Evolutionary conservation across 2,113 vertebrate species (phyloP).

Genomic region (Deroptyus accipitrinus): DNA sequence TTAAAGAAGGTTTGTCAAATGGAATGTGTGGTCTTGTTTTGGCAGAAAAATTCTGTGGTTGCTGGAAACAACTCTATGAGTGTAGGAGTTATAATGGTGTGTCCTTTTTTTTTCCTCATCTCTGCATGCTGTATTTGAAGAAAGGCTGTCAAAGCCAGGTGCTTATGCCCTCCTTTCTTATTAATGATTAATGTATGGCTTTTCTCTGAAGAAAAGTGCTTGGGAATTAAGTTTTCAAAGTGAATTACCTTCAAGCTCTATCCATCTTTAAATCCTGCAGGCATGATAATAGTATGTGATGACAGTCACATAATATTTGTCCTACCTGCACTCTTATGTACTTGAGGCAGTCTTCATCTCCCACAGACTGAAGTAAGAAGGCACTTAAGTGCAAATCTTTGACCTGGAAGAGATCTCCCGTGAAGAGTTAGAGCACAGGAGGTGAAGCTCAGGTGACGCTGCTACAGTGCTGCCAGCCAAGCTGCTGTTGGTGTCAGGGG

Average conservation of each 20-base stretch:
- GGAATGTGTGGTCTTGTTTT: background rate
- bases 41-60: background rate
- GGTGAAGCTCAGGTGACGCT: background rate
- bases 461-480: fast-evolving
- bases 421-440: background rate
- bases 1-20: background rate
- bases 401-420: background rate
- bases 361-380: background rate
- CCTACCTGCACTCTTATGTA: background rate
- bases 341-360: background rate
- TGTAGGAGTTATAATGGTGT: background rate
- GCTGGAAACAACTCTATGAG: background rate
- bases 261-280: conserved; percentile 7
- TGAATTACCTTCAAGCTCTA: conserved; percentile 32
- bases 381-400: background rate
- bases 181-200: conserved; percentile 40
- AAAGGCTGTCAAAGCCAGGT: background rate
- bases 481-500: background rate
- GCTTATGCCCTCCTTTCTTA: background rate
- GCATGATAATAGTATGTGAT: background rate
- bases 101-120: background rate
- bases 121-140: background rate
- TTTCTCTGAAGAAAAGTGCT: conserved; percentile 36
- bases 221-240: conserved; percentile 44
- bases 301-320: background rate